Conservation (phyloP, 2,113 vertebrate species). For the Pyrgilauda ruficollis region DNA sequence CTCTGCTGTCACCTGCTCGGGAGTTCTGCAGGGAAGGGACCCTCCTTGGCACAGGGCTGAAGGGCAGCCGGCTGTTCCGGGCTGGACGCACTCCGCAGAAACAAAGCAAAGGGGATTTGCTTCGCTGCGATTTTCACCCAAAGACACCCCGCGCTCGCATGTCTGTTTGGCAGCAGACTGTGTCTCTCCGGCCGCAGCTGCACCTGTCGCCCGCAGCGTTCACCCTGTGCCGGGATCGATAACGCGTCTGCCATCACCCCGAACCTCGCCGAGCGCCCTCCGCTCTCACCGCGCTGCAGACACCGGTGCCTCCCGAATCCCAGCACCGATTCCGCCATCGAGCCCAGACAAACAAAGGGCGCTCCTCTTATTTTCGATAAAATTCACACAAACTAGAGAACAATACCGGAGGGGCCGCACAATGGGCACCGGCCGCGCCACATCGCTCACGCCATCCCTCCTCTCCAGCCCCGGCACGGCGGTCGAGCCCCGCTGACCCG, state of each 20-base stretch:
- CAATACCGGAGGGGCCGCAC: constrained; percentile 1
- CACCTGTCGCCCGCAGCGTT: constrained; percentile 4
- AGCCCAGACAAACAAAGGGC: neutral
- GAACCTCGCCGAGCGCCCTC: neutral
- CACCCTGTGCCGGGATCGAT: neutral
- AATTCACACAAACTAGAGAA: neutral
- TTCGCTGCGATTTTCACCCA: neutral
- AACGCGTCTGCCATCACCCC: neutral
- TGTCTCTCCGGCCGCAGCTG: neutral
- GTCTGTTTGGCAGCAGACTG: neutral
- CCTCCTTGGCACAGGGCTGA: neutral
- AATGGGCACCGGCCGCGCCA: neutral
- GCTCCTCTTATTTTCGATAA: neutral
- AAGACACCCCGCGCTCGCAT: rapidly evolving
- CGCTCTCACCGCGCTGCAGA: neutral
- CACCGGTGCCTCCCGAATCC: neutral
- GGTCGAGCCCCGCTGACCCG: neutral
- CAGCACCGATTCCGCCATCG: neutral
- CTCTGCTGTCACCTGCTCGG: neutral
- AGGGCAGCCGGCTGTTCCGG: neutral
- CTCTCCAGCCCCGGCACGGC: neutral
- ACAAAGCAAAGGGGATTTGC: neutral
- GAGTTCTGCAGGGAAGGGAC: neutral
- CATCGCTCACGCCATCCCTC: neutral
- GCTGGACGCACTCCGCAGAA: neutral